These are phyloP conservation scores for Ephestia elutella DNA, from an alignment of 1,140 invertebrate species.

Conservation along the genomic window DNA sequence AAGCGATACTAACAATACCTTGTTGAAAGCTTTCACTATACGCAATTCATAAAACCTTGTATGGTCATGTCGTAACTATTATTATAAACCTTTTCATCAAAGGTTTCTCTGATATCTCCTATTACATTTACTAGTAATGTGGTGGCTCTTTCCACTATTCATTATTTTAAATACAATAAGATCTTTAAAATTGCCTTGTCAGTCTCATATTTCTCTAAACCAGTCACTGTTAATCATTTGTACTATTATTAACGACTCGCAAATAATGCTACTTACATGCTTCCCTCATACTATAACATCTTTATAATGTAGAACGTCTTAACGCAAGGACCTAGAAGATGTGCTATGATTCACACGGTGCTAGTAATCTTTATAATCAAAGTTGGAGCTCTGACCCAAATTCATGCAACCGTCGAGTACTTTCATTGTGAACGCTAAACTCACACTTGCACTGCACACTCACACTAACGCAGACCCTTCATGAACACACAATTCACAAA, in stretches of 20 bases:
- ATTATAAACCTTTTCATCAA: not conserved
- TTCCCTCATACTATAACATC: not conserved
- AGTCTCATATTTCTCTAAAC: too few species aligned
- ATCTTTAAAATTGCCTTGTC: too few species aligned
- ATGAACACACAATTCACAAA: conserved; percentile 12
- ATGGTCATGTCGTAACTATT: too few species aligned
- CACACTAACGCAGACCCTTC: conserved; percentile 20
- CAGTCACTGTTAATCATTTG: too few species aligned
- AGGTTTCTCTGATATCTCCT: too few species aligned
- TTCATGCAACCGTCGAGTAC: conserved; percentile 64
- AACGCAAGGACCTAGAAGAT: conserved; percentile 45
- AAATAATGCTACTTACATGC: not conserved
- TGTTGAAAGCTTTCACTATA: conserved; percentile 8
- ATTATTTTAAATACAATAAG: too few species aligned
- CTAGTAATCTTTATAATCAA: conserved; percentile 70
- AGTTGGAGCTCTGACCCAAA: conserved; percentile 68
- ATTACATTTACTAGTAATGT: too few species aligned
- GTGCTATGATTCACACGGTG: conserved; percentile 64
- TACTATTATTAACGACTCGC: not conserved
- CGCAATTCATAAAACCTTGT: conserved; percentile 1
- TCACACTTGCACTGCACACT: conserved; percentile 20
- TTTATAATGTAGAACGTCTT: not conserved
- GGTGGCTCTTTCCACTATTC: too few species aligned
- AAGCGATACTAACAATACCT: conserved; percentile 6
- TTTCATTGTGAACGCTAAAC: conserved; percentile 68